These are phyloP conservation scores for Ashinkailepas kermadecensis DNA, from an alignment of 2,888 invertebrate genomes.

Conservation along the genomic window DNA sequence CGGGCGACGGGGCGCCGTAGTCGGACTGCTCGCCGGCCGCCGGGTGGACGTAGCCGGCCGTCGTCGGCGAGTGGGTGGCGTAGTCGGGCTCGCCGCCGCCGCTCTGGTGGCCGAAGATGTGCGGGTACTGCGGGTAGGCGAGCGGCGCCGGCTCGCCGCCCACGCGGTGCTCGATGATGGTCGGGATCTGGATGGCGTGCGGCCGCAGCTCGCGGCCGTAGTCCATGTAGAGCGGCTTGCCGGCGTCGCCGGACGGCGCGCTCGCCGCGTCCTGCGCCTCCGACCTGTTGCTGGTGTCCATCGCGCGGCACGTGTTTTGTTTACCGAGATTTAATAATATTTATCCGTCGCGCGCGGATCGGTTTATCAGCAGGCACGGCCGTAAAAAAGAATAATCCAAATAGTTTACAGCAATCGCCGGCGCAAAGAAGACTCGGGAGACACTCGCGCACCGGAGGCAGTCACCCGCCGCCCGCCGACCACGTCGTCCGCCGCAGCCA, in stretches of 20 bases:
- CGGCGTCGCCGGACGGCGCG: neutral
- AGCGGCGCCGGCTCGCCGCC: neutral
- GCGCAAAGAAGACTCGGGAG: neutral
- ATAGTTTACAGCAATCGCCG: slow-evolving; percentile 17
- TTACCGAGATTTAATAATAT: slow-evolving; percentile 20
- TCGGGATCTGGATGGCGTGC: slow-evolving; percentile 14
- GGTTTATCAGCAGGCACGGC: slow-evolving; percentile 16
- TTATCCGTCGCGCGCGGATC: neutral
- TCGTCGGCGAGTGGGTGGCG: neutral
- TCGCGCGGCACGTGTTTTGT: neutral
- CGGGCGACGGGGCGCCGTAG: slow-evolving; percentile 8
- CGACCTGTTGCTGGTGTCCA: neutral
- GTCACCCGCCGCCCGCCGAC: neutral
- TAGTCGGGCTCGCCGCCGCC: neutral
- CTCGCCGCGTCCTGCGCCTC: neutral
- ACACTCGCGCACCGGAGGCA: neutral
- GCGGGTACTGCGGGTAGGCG: slow-evolving; percentile 16
- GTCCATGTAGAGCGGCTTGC: neutral
- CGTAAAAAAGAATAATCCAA: slow-evolving; percentile 22
- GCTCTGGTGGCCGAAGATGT: slow-evolving; percentile 20
- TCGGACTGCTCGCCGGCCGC: neutral
- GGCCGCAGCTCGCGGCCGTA: slow-evolving; percentile 15
- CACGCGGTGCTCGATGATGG: slow-evolving; percentile 18
- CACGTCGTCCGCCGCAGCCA: neutral
- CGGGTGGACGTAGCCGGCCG: neutral